These are phyloP conservation scores for Myodes glareolus DNA, from an alignment of 2,113 vertebrate genomes.

Conservation along the genomic window DNA sequence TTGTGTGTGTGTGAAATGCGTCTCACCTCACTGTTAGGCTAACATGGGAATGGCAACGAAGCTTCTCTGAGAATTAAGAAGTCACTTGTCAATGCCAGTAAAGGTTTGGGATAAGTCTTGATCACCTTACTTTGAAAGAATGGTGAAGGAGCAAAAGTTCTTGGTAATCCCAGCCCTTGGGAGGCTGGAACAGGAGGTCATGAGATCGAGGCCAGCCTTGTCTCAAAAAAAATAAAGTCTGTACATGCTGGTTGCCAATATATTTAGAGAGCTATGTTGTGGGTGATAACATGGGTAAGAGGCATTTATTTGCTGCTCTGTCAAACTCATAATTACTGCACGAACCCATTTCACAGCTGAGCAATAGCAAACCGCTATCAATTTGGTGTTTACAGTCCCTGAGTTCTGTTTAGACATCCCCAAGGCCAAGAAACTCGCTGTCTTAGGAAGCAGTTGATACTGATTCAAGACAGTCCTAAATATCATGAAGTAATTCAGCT, in stretches of 20 bases:
- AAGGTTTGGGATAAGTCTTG: neutral
- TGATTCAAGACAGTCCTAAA: neutral
- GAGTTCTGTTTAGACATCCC: neutral
- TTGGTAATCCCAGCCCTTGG: neutral
- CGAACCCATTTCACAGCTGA: neutral
- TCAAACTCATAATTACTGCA: neutral
- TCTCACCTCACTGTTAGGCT: neutral
- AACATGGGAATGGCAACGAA: neutral
- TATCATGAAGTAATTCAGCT: neutral
- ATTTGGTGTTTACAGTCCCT: neutral
- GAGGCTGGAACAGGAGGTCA: neutral
- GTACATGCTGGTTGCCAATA: neutral
- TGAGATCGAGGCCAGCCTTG: neutral
- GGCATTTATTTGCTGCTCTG: neutral
- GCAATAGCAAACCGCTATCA: neutral
- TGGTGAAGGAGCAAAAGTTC: neutral
- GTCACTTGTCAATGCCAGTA: neutral
- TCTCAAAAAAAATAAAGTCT: neutral
- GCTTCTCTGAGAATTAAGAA: conserved; percentile 16
- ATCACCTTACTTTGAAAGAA: conserved; percentile 3
- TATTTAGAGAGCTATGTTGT: neutral
- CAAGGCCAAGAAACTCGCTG: neutral
- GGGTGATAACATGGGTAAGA: neutral
- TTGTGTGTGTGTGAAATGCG: neutral
- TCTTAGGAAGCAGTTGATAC: neutral